Base-by-base conservation (phyloP, 2,888 invertebrate genomes). In the Coremacera marginata region DNA sequence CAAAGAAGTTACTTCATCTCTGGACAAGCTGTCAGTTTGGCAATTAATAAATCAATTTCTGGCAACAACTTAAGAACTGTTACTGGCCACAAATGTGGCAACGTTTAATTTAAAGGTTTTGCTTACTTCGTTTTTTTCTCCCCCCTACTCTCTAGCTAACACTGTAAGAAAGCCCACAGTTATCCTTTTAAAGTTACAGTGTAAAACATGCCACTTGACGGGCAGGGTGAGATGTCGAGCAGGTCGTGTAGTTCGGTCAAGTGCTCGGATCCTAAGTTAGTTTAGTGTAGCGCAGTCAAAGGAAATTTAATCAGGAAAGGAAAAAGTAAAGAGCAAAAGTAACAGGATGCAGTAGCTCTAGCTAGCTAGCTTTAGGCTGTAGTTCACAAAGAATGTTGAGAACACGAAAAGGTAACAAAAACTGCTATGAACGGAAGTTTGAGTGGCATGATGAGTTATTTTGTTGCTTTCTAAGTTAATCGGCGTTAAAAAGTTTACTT, bases 31-130 rank as follows among this genome's bases (percentile, higher is more conserved):
- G 84, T 83, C 84, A 83, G 79, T 79, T 77, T 72, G 78, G 70
- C 86, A 85, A 86, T 86, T 84, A 85, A 86, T 86, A 86, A 84
- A 85, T 81, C 79, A 79, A 80, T 80, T 80, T 68, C 76, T 73
- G 65, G 55, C 51, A 65, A 37, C 34, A 67, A 31, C 31, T 67
- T 16, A 68, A 44, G 16, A 51, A 14, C 25, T 51, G 51, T 16
- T 31, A 37, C 19, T n/a, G 44, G 44, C 67, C 67, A 22, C 67
- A 67, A 67, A 44, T 67, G 67, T 67, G 67, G 67, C 44, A 44
- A 44, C 44, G 9, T 67, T 67, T 67, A 44, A 67, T 44, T 67
- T 67, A 9, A 67, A 67, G 44, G 22, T 9, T 7, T 37, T 44
- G 14, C 14, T 22, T 7, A 3, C 44, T 37, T 9, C n/a, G 22